phyloP scores from a whole-genome alignment of 2,888 invertebrate species.

The Neuroscelio doddi region DNA sequence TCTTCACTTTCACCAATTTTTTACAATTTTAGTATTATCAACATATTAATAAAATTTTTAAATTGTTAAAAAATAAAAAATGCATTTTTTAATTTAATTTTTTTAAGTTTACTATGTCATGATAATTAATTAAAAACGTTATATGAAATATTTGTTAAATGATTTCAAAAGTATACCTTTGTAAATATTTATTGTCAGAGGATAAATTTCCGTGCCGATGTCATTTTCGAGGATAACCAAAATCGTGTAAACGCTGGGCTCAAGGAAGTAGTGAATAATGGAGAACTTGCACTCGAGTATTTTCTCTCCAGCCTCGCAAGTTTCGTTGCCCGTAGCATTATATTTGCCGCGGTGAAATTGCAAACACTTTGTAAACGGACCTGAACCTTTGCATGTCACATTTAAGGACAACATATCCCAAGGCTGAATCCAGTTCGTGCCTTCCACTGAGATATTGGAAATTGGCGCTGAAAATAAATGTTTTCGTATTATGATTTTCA shows the following conservation, averaged over 20 bases:
- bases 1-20: no score
- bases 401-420: conserved; percentile 83
- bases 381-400: conserved; percentile 83
- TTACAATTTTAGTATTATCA: no score
- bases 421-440: conserved; percentile 87
- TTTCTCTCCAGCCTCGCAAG: conserved; percentile 73
- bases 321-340: conserved; percentile 85
- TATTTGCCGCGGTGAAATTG: conserved; percentile 78
- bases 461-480: conserved; percentile 88
- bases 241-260: conserved; percentile 83
- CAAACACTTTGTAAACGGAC: conserved; percentile 82
- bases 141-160: no score
- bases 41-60: conserved; percentile 3
- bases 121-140: conserved; percentile 2
- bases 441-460: conserved; percentile 79
- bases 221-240: conserved; percentile 86
- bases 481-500: no score
- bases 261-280: conserved; percentile 80
- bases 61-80: conserved; percentile 1
- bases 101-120: no score
- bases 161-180: conserved; percentile 77
- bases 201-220: conserved; percentile 79
- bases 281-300: conserved; percentile 77
- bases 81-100: background rate
- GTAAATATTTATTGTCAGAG: conserved; percentile 86